Evolutionary conservation across 2,888 invertebrate genomes (phyloP).

Genomic region (Chrysodeixis includens): DNA sequence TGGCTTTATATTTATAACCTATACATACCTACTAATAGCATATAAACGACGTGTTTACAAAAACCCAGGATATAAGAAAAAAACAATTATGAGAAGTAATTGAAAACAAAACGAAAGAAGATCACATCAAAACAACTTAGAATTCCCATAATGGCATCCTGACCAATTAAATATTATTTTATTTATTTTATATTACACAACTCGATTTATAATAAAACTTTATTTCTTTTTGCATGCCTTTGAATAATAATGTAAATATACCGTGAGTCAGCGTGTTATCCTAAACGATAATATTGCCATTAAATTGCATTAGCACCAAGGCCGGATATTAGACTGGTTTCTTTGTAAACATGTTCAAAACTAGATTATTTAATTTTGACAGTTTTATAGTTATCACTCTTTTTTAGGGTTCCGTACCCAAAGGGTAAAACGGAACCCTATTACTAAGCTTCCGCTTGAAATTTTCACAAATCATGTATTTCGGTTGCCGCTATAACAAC

Average conservation of each 20-base stretch:
- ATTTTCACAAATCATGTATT: too few species aligned
- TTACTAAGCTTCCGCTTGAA: too few species aligned
- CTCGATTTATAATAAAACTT: constrained; percentile 6
- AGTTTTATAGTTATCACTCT: constrained; percentile 5
- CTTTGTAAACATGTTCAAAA: constrained; percentile 23
- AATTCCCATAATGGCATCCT: background rate
- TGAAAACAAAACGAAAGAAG: background rate
- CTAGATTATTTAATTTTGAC: constrained; percentile 22
- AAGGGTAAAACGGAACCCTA: too few species aligned
- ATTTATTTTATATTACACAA: constrained; percentile 15
- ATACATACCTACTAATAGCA: background rate
- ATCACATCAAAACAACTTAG: background rate
- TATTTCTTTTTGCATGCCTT: constrained; percentile 1
- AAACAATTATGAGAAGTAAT: background rate
- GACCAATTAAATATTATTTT: constrained; percentile 8
- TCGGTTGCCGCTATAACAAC: too few species aligned
- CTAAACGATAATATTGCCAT: constrained; percentile 38
- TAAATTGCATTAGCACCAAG: constrained; percentile 47
- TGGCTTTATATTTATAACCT: background rate
- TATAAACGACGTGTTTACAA: background rate
- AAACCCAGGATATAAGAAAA: background rate
- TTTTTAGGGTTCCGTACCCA: too few species aligned
- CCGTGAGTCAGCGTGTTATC: constrained; percentile 33
- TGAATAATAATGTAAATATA: background rate
- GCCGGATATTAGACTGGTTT: constrained; percentile 51